Evolutionary conservation across 2,888 invertebrate genomes (phyloP), one percentile per base, ranked within the genome.

Genomic region (Phoronis australis): DNA sequence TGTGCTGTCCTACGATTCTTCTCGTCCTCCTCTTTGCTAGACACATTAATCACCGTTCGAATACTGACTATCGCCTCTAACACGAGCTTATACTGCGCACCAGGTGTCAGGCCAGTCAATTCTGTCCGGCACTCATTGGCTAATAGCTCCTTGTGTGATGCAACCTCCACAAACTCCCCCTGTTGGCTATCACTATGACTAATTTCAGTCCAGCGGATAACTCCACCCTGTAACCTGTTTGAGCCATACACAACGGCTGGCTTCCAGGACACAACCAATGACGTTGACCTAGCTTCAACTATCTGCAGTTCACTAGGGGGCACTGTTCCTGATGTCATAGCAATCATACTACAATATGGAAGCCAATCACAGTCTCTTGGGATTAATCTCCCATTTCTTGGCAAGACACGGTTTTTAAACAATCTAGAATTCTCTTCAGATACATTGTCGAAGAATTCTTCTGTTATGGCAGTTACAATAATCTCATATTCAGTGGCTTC

Each of bases 61-160:
- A 73, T 64, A 57, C 74, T 73, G 23, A 77, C 75, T 9, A 76
- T 69, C 22, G 76, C 73, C 51, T 75, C 76, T 4, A 77, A 68
- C 23, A 69, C 66, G 22, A 77, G 59, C 51, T 65, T 66, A 56
- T 76, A 77, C 54, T 69, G 68, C 37, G 67, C 61, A 26, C 77
- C 75, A 18, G 73, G 72, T 4, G 58, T 54, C 3, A 75, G 63
- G 49, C 68, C 68, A 15, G 68, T 65, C 42, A 75, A 64, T 12
- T 59, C 60, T 20, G 68, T 57, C 4, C 62, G 64, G 48, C 68
- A 64, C 21, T 67, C 67, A 24, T 66, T 65, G n/a, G 69, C 64
- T 4, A 65, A 55, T 22, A 74, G 54, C 39, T 61, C 70, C 9
- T 66, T 62, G 48, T 73, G 68, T 51, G 66, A 66, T n/a, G 71